Evolutionary conservation across 2,888 invertebrate species (phyloP).

Genomic region (Drosophila nr. perissopoda): DNA sequence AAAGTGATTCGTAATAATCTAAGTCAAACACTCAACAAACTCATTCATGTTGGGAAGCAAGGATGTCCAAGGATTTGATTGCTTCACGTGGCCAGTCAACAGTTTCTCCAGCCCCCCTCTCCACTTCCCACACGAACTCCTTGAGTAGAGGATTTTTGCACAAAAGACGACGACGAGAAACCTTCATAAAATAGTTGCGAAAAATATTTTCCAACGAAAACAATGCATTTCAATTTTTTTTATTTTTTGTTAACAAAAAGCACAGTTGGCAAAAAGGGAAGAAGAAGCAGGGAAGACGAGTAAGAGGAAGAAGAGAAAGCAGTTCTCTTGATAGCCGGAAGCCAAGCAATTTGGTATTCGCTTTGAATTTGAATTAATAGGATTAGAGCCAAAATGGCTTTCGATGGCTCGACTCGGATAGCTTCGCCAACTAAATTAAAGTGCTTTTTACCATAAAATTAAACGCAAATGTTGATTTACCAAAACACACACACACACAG

Average conservation of each 20-base stretch:
- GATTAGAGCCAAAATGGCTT: constrained; percentile 59
- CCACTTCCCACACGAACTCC: not conserved
- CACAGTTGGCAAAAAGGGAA: constrained; percentile 39
- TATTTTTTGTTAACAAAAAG: constrained; percentile 58
- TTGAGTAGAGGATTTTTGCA: constrained; percentile 1
- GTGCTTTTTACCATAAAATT: constrained; percentile 78
- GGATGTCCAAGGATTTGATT: constrained; percentile 52
- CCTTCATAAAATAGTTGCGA: constrained; percentile 59
- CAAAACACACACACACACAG: not conserved
- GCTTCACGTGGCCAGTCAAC: constrained; percentile 51
- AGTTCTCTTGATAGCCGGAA: constrained; percentile 8
- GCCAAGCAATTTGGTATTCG: constrained; percentile 54
- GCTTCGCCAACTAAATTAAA: constrained; percentile 74
- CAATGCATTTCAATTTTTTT: constrained; percentile 68
- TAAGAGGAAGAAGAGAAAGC: not conserved
- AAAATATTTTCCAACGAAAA: constrained; percentile 72
- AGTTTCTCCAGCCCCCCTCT: constrained; percentile 14
- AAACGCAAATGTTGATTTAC: constrained; percentile 77
- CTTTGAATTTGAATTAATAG: constrained; percentile 76
- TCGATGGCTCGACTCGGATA: constrained; percentile 57
- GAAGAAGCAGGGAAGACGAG: not conserved
- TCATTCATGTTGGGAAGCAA: constrained; percentile 36
- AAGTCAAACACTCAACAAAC: constrained; percentile 71
- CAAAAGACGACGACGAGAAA: constrained; percentile 42
- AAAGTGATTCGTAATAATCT: constrained; percentile 59